Evolutionary conservation across 2,113 vertebrate species (phyloP).

Genomic region (Ammodytes dubius): DNA sequence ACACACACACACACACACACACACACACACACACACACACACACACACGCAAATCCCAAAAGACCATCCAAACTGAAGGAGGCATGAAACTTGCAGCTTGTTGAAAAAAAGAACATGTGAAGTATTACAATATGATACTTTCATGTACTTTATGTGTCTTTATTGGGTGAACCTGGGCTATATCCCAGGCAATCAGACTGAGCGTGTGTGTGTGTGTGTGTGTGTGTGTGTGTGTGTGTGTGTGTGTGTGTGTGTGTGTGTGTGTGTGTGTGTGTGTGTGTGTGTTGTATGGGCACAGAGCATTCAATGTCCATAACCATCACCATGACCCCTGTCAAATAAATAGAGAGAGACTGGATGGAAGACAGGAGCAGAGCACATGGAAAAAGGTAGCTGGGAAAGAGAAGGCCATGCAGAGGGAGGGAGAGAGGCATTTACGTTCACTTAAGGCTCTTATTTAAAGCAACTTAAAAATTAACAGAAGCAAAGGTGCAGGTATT

Average conservation of each 20-base stretch:
- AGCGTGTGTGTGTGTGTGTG: constrained; percentile 44
- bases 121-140: constrained; percentile 64
- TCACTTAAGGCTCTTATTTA: constrained; percentile 11
- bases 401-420: constrained; percentile 8
- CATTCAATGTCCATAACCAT: constrained; percentile 75
- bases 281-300: constrained; percentile 60
- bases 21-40: constrained; percentile 17
- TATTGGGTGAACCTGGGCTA: constrained; percentile 64
- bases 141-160: constrained; percentile 55
- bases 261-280: constrained; percentile 35
- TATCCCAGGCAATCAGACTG: constrained; percentile 61
- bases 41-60: constrained; percentile 20
- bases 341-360: constrained; percentile 71
- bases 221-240: constrained; percentile 39
- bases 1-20: constrained; percentile 6
- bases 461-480: not conserved
- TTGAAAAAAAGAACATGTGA: constrained; percentile 40
- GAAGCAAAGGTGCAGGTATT: not conserved
- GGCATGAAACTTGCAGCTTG: constrained; percentile 60
- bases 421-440: constrained; percentile 22
- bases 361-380: constrained; percentile 67
- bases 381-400: constrained; percentile 61
- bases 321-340: constrained; percentile 75
- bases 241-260: constrained; percentile 33
- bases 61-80: constrained; percentile 58